Base-by-base conservation (phyloP, 2,797 vertebrate species). In the Xerus rutilus region DNA sequence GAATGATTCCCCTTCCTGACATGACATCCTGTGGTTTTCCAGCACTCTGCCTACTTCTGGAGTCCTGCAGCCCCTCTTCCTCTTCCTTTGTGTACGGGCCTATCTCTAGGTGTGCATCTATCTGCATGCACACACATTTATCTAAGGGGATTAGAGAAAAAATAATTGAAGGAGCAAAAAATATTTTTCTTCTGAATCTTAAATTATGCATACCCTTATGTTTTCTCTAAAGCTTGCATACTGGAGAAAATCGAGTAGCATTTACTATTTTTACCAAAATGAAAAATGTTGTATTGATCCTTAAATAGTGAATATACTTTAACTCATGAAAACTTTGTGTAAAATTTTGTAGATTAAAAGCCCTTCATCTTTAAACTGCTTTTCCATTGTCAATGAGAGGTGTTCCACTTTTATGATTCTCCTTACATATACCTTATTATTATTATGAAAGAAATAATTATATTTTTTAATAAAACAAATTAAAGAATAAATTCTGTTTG, bases 381-480 rank as follows among this genome's bases (percentile, higher is more conserved):
- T 93, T 89, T 5, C 78, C 69, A 70, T 94, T 92, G 45, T 91
- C 52, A 81, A 3, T 39, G 49, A 95, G 57, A 87, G 28, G 21
- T 59, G 39, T 28, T 67, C 14, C 67, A 13, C 78, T 96, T 96
- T 93, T 47, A 32, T 70, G 49, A 93, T 82, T 32, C 35, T 73
- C 6, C 47, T 96, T 65, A 62, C 3, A 69, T 20, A 32, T 93
- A 89, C 45, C 89, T 73, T 96, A 87, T 69, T 91, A 88, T 64
- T 86, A 70, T 70, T 78, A 84, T 84, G 79, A 52, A 89, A 93
- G 23, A 78, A 89, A 67, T 79, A 91, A 83, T 87, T 67, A 89
- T 47, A n/a, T 86, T 86, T 91, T 95, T 93, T 76, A 93, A 73
- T 86, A 39, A 87, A 94, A 86, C 18, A 79, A 95, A 90, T 28